Evolutionary conservation across 2,888 invertebrate genomes (phyloP).

Genomic region (Eurytoma californica): DNA sequence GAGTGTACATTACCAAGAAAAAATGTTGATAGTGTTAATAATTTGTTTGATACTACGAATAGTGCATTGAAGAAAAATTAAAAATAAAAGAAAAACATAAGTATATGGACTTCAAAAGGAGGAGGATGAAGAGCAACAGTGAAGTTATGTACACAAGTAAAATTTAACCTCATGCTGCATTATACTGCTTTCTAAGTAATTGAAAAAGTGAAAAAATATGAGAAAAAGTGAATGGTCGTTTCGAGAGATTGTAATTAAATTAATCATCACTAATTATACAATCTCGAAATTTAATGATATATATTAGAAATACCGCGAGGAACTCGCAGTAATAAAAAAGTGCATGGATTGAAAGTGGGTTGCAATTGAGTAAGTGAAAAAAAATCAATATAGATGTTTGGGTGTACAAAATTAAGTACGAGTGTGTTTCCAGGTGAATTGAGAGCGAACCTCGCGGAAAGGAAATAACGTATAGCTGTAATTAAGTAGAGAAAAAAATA

Average conservation of each 20-base stretch:
- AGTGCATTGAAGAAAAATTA: conserved; percentile 19
- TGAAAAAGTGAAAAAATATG: too few relatives aligned
- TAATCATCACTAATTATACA: conserved; percentile 16
- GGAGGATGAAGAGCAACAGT: not conserved
- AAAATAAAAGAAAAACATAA: too few relatives aligned
- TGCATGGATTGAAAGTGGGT: not conserved
- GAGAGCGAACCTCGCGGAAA: not conserved
- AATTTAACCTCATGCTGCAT: conserved; percentile 19
- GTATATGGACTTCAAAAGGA: conserved; percentile 30
- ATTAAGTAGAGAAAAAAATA: conserved; percentile 36
- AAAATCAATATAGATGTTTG: conserved; percentile 6
- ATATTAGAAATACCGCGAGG: not conserved
- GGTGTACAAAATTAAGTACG: conserved; percentile 44
- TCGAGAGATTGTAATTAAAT: conserved; percentile 38
- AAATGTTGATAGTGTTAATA: conserved; percentile 53
- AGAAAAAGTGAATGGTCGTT: conserved; percentile 11
- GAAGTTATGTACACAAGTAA: conserved; percentile 23
- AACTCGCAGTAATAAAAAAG: conserved; percentile 11
- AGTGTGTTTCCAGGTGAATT: conserved; percentile 40
- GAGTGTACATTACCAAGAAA: conserved; percentile 38
- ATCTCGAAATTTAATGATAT: conserved; percentile 12
- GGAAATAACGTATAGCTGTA: conserved; percentile 36
- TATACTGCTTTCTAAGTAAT: not conserved
- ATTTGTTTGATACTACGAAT: conserved; percentile 50
- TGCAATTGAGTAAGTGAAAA: not conserved